phyloP scores from a whole-genome alignment of 2,888 invertebrate species.

The Philereme transversata region DNA sequence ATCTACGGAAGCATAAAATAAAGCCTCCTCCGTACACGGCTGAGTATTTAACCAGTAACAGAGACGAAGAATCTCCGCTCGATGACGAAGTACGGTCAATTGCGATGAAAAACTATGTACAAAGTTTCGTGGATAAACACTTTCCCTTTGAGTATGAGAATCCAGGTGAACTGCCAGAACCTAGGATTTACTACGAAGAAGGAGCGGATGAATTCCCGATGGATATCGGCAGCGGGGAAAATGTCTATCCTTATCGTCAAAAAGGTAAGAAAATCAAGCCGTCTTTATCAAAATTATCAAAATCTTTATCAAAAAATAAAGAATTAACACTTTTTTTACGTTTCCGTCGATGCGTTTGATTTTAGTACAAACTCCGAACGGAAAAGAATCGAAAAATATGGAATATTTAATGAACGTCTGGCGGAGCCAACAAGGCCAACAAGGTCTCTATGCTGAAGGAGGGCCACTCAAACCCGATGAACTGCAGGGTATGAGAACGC shows the following conservation, averaged over 20 bases:
- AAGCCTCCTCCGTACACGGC: constrained; percentile 69
- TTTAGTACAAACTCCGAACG: constrained; percentile 45
- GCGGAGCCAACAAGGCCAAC: constrained; percentile 56
- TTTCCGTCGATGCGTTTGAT: constrained; percentile 7
- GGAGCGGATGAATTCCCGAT: constrained; percentile 69
- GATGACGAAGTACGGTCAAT: constrained; percentile 75
- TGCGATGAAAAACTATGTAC: constrained; percentile 74
- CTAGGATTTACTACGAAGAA: constrained; percentile 82
- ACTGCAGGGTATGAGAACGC: constrained; percentile 59
- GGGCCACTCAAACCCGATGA: constrained; percentile 72
- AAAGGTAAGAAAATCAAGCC: constrained; percentile 56
- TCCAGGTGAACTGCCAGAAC: constrained; percentile 78
- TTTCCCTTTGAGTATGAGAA: constrained; percentile 80
- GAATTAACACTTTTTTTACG: not conserved
- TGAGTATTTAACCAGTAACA: constrained; percentile 71
- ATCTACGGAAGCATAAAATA: constrained; percentile 70
- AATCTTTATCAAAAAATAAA: not conserved
- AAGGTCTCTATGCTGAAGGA: constrained; percentile 70
- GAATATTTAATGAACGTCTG: constrained; percentile 74
- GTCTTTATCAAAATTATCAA: not conserved
- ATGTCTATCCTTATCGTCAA: constrained; percentile 53
- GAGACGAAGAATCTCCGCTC: constrained; percentile 59
- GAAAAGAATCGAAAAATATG: constrained; percentile 69
- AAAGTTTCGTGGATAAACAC: constrained; percentile 74
- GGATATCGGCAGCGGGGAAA: constrained; percentile 74